phyloP scores from a whole-genome alignment of 2,113 vertebrate genomes.

The Sciurus niger region DNA sequence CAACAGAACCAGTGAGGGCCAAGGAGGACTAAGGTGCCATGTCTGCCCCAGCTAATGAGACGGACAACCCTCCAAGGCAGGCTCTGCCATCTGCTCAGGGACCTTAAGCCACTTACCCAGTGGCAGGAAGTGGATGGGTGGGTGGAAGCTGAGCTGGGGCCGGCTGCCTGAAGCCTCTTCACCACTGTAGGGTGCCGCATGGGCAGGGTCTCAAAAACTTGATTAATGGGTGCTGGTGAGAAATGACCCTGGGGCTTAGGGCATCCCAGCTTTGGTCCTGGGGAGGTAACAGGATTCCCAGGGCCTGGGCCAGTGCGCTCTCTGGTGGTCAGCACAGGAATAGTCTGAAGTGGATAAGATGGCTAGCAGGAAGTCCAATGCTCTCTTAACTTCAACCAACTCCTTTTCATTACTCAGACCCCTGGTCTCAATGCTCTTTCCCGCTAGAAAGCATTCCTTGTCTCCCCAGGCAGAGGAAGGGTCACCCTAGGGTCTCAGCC shows the following conservation, averaged over 20 bases:
- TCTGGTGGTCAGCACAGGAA: conserved; percentile 35
- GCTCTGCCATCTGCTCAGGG: not conserved
- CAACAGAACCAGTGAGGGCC: not conserved
- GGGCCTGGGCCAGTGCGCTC: not conserved
- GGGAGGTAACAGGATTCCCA: not conserved
- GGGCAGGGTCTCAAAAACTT: not conserved
- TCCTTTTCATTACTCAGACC: not conserved
- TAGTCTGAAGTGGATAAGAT: not conserved
- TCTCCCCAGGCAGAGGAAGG: not conserved
- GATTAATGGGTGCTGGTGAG: not conserved
- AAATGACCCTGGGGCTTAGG: not conserved
- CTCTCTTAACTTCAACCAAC: not conserved
- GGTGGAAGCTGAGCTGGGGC: not conserved
- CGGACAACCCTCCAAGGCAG: not conserved
- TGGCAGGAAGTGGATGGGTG: not conserved
- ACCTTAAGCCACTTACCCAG: not conserved
- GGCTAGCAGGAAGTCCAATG: not conserved
- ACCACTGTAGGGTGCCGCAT: not conserved
- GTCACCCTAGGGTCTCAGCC: not conserved
- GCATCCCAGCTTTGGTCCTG: too few relatives aligned
- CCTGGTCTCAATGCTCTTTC: not conserved
- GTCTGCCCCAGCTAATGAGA: not conserved
- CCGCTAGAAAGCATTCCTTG: not conserved
- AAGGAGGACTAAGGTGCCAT: not conserved
- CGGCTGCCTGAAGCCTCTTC: not conserved